These are phyloP conservation scores for Sarcophaga rosellei DNA, from an alignment of 2,888 invertebrate species.

Conservation along the genomic window DNA sequence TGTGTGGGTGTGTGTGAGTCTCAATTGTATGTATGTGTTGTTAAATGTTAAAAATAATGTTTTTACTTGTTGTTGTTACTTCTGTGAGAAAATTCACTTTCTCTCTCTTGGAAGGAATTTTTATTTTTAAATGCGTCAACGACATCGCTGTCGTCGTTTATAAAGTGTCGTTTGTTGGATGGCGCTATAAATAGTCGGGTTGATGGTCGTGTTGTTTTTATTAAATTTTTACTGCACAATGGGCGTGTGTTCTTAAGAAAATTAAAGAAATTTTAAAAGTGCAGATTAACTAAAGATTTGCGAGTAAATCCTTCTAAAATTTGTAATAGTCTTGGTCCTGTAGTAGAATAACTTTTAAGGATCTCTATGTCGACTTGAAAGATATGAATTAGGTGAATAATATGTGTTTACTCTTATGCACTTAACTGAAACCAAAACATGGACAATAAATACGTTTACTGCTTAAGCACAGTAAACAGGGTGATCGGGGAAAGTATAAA, in stretches of 20 bases:
- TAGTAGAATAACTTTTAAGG: too few species aligned
- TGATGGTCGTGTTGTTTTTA: neutral
- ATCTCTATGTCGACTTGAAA: too few species aligned
- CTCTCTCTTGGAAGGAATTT: neutral
- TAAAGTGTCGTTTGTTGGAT: neutral
- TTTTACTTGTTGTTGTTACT: neutral
- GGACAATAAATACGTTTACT: too few species aligned
- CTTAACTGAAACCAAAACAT: too few species aligned
- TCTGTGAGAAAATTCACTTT: neutral
- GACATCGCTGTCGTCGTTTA: too few species aligned
- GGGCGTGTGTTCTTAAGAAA: neutral
- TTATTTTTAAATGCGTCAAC: neutral
- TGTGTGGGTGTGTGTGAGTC: neutral
- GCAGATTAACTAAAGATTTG: neutral
- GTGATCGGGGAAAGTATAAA: too few species aligned
- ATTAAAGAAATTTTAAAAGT: neutral
- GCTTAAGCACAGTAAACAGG: too few species aligned
- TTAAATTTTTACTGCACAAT: neutral
- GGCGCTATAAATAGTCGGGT: neutral
- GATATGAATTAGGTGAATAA: too few species aligned
- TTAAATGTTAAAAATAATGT: too few species aligned
- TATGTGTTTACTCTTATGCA: too few species aligned
- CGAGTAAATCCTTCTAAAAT: too few species aligned
- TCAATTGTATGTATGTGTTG: conserved; percentile 21
- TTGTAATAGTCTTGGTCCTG: too few species aligned